Base-by-base conservation (phyloP, 2,888 invertebrate genomes). In the Drosophila subsilvestris region DNA sequence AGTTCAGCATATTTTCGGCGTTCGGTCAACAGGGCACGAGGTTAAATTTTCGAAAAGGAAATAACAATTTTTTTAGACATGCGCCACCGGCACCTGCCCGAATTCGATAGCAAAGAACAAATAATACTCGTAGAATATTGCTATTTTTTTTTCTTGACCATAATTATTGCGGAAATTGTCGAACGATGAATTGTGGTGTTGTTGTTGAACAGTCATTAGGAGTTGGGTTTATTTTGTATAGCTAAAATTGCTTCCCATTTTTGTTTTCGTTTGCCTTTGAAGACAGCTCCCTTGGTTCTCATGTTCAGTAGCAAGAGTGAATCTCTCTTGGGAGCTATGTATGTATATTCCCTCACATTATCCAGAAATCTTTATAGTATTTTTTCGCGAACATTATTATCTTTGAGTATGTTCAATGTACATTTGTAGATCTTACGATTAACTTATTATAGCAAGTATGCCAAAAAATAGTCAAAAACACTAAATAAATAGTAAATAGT, bases 21-120 rank as follows among this genome's bases (percentile, higher is more conserved):
- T 49, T 73, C 71, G 89, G 86, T 89, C 88, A 89, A 82, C 89
- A 84, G 84, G 84, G 88, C 88, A 88, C 89, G 89, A 84, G 84
- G 89, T 79, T 63, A 79, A 69, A 72, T 67, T 73, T 65, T 62
- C 48, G 67, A 59, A 69, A 79, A 89, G 78, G 87, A 87, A 89
- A 80, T 85, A 69, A n/a, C 20, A n/a, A 14, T 22, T 37, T 37
- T 37, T 48, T 32, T 9, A 2, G 58, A 47, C 67, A 67, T 67
- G 72, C 44, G 67, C 27, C 27, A 29, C 32, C 29, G 14, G 37
- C 20, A 50, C 14, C 49, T 42, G 58, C 14, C 70, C 43, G 59
- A 37, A 70, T 59, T 59, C 42, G 37, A 50, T 67, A 14, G 59
- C 49, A 27, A 37, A 67, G 71, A 71, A 67, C 66, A 70, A 27